A percentile compares a stretch with the other conserved stretches of the same genome.
These are phyloP conservation scores for Oligia strigilis DNA, from an alignment of 2,888 invertebrate species.

Conservation along the genomic window DNA sequence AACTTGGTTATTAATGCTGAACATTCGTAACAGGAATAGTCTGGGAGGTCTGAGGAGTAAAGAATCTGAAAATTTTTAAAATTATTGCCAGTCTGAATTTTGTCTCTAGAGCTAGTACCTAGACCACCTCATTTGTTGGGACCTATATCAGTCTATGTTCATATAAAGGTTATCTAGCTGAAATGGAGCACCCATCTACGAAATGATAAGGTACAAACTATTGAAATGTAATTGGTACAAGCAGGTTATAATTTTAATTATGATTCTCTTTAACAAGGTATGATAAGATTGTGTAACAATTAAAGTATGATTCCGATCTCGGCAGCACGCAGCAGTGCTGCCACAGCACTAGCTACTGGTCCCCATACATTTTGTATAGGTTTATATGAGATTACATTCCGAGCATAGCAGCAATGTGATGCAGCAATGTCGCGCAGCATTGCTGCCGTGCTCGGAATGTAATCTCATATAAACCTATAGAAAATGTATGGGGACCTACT, in stretches of 20 bases:
- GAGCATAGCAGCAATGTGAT: no score
- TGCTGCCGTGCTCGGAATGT: no score
- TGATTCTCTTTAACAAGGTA: background rate
- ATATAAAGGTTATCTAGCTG: background rate
- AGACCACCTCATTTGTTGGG: no score
- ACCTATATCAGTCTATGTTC: no score
- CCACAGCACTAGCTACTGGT: no score
- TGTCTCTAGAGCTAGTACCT: background rate
- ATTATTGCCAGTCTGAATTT: background rate
- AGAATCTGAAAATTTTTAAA: constrained; percentile 26
- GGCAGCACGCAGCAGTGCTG: no score
- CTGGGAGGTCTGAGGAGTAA: constrained; percentile 31
- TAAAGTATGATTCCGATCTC: no score
- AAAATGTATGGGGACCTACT: no score
- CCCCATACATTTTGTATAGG: no score
- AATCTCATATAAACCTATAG: no score
- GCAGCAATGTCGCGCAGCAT: no score
- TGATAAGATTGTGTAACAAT: background rate
- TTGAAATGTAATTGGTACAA: background rate
- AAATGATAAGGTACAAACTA: background rate
- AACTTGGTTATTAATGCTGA: constrained; percentile 31
- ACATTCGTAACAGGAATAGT: constrained; percentile 43
- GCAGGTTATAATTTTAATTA: background rate
- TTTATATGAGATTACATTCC: no score
- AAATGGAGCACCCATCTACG: background rate